Base-by-base conservation (phyloP, 1,140 invertebrate species). In the Venturia canescens region DNA sequence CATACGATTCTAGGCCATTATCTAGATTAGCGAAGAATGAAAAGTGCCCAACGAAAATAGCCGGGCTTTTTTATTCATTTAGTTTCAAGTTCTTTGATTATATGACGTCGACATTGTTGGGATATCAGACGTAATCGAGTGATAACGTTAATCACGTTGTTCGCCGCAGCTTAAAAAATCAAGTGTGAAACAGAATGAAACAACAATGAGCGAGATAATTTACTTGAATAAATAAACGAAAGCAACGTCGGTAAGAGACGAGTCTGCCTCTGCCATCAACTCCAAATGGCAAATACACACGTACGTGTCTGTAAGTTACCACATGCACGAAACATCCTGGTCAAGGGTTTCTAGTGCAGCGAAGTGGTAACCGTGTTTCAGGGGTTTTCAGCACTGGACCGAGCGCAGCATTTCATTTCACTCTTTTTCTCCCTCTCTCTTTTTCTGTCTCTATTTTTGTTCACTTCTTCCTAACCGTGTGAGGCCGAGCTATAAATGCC, bases 401-500 rank as follows among this genome's bases (percentile, higher is more conserved):
- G 15, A 34, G 66, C 16, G 0, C 2, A 18, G 29, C 29, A 18
- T 2, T 69, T 0, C 15, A 1, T 69, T 31, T 34, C 29, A 31
- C 26, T 57, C 23, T 69, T 31, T 34, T 16, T 69, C 26, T 57
- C 23, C 23, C 50, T 29, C 50, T 75, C 44, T 74, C 26, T 60
- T 29, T 76, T n/a, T 76, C 53, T 44, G 16, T 18, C 26, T 77
- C 57, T 27, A 11, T 74, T 74, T 50, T 38, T 57, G 53, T 77
- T 38, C 21, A 44, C 27, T 77, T 77, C 31, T 34, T 34, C 23
- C 34, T 38, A 57, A 63, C 78, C 78, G 78, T 70, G 60, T 27
- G 69, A 31, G 78, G 78, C 72, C 74, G 29, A 71, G 67, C 78
- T 80, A 80, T 80, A 80, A 80, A 80, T 70, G 78, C 69, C 50